Percentiles rank a stretch among this genome's conserved stretches.
phyloP scores from a whole-genome alignment of 2,797 vertebrate species.

The Poecile montanus region DNA sequence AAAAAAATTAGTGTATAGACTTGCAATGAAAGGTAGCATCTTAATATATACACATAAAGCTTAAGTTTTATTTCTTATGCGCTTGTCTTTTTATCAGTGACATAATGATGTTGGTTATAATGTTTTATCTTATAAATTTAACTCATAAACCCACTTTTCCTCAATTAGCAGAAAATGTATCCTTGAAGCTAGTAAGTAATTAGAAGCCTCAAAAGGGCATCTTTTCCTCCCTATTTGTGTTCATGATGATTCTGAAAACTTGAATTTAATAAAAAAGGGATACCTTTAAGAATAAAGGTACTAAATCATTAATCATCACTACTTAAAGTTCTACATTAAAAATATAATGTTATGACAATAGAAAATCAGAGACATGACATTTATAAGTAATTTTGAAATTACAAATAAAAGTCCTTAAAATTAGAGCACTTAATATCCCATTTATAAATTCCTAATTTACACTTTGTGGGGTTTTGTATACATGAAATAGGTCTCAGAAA shows the following conservation, averaged over 20 bases:
- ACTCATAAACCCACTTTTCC: neutral
- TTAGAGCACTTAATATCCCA: neutral
- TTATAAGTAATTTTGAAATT: neutral
- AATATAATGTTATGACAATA: neutral
- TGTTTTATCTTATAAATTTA: neutral
- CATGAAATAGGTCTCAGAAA: neutral
- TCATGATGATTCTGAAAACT: neutral
- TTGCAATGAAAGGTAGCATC: neutral
- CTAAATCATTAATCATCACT: neutral
- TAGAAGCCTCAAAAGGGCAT: neutral
- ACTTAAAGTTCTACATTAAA: neutral
- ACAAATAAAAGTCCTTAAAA: neutral
- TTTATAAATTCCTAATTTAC: neutral
- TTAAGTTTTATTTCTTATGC: neutral
- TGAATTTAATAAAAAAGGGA: neutral
- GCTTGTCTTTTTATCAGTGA: neutral
- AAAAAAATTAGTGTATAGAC: neutral
- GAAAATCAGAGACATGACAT: neutral
- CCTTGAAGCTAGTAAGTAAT: neutral
- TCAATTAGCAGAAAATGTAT: neutral
- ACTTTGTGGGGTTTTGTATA: neutral
- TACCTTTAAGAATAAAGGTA: neutral
- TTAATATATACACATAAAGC: neutral
- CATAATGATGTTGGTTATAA: neutral
- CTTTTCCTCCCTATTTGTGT: neutral